Conservation (phyloP, 1,140 invertebrate species). For the Drosophila nebulosa region DNA sequence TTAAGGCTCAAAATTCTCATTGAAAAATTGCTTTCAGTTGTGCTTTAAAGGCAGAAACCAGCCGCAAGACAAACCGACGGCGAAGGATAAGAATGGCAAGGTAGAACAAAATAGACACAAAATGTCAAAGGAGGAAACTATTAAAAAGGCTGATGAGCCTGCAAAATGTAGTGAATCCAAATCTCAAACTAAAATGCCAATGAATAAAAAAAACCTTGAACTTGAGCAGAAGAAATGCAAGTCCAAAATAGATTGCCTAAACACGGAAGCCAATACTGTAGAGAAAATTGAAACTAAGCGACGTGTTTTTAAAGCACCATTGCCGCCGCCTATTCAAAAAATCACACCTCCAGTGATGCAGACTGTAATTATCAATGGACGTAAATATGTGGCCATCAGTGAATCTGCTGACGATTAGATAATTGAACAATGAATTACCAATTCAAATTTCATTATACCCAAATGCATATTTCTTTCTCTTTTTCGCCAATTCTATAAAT, state of each 20-base stretch:
- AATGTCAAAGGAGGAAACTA: background rate
- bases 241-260: background rate
- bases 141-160: too few species aligned
- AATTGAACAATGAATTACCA: background rate
- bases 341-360: conserved; percentile 38
- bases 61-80: background rate
- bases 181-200: too few species aligned
- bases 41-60: conserved; percentile 6
- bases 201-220: too few species aligned
- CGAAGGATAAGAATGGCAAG: background rate
- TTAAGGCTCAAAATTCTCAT: background rate
- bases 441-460: background rate
- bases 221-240: too few species aligned
- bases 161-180: background rate
- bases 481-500: background rate
- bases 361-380: conserved; percentile 29
- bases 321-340: background rate
- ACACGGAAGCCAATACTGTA: background rate
- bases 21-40: background rate
- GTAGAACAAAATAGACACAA: background rate
- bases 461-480: background rate
- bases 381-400: conserved; percentile 50
- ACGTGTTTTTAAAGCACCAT: background rate
- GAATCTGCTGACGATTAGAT: conserved; percentile 28
- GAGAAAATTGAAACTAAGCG: background rate